A percentile compares a stretch with the other conserved stretches of the same genome.
phyloP scores from a whole-genome alignment of 2,113 vertebrate genomes.

The Lampris incognitus region DNA sequence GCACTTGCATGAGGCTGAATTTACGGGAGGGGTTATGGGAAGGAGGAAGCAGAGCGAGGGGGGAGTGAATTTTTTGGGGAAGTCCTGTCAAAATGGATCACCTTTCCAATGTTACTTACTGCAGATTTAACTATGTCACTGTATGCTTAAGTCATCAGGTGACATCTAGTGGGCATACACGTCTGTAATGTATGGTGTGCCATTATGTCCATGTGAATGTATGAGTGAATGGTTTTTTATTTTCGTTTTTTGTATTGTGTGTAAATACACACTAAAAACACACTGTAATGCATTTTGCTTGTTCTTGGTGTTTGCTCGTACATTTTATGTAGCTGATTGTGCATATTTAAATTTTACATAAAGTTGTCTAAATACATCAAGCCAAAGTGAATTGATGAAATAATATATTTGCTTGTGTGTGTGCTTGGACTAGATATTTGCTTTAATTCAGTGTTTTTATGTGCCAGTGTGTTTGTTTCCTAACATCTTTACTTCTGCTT shows the following conservation, averaged over 20 bases:
- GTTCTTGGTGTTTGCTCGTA: no score
- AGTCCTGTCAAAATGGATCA: no score
- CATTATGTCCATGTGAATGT: not conserved
- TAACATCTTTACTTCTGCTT: not conserved
- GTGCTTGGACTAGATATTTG: not conserved
- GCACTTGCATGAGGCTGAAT: no score
- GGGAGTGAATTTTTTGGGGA: no score
- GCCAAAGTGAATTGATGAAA: constrained; percentile 1
- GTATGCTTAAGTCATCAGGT: not conserved
- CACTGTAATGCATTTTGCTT: no score
- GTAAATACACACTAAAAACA: not conserved
- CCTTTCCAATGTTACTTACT: no score
- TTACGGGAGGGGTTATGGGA: no score
- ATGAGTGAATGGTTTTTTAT: not conserved
- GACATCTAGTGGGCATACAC: constrained; percentile 43
- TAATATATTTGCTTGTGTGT: not conserved
- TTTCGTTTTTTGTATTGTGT: not conserved
- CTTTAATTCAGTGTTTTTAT: not conserved
- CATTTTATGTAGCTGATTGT: not conserved
- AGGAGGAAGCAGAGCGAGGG: no score
- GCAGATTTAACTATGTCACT: no score
- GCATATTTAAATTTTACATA: no score
- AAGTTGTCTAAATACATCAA: no score
- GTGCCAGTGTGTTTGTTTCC: constrained; percentile 10
- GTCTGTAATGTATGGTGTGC: not conserved